Evolutionary conservation across 2,113 vertebrate genomes (phyloP), one percentile per base, ranked within the genome.

Genomic region (Platichthys flesus): DNA sequence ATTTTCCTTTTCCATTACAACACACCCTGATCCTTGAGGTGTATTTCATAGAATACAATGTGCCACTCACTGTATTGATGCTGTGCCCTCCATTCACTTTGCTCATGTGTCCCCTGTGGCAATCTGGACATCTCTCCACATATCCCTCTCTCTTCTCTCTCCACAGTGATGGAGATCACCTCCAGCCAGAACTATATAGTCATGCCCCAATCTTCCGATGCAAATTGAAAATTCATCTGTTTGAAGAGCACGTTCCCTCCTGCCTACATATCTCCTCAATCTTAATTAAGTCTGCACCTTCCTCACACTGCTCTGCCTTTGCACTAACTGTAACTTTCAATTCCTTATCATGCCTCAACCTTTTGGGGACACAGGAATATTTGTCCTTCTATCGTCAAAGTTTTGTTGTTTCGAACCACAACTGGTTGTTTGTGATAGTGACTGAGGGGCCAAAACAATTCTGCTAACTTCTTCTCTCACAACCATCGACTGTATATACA

Each of bases 171-270:
- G 57, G 66, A 55, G 10, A 56, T 67, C 54, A 62, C n/a, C 70
- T 8, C 23, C 21, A 28, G 45, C 67, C 24, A 69, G 64, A 88
- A 75, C 55, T 67, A 52, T 58, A 74, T 55, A 69, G 28, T 81
- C 74, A 81, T 68, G 40, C 65, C 52, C 3, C 9, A 68, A 51
- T 81, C 67, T 67, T 47, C 35, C 7, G 2, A 42, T 14, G 0
- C 42, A 74, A 86, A 83, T 79, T 66, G 65, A 86, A 81, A 83
- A 87, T 62, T 71, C 66, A 70, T 73, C 76, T 75, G 42, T 62
- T 67, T 10, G 9, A 61, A 40, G 66, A 72, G 62, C 52, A 21
- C 60, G 28, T 73, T 9, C 20, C 3, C 60, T 79, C 59, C 40
- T 28, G 18, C 62, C 23, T 55, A 7, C 67, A 56, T 82, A 84